phyloP scores from a whole-genome alignment of 1,140 invertebrate genomes.

The Pogonus chalceus region DNA sequence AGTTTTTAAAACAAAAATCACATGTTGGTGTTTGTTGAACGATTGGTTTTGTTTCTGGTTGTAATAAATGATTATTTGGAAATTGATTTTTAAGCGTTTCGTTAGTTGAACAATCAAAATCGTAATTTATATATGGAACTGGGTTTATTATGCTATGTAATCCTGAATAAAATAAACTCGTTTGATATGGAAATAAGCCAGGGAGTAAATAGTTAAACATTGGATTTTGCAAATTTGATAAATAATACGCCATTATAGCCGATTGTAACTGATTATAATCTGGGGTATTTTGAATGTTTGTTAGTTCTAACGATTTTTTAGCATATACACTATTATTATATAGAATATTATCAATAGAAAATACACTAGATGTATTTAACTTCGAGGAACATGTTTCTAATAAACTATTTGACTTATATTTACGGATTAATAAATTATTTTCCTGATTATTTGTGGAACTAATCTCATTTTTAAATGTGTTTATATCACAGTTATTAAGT shows the following conservation, averaged over 20 bases:
- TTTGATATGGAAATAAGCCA: constrained; percentile 40
- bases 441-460: too few relatives aligned
- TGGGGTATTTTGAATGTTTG: neutral
- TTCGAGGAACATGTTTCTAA: neutral
- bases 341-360: neutral
- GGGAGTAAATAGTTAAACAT: constrained; percentile 35
- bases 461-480: too few relatives aligned
- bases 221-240: constrained; percentile 30
- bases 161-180: constrained; percentile 43
- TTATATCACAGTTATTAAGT: too few relatives aligned
- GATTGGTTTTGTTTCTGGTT: constrained; percentile 25
- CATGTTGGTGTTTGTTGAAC: constrained; percentile 29
- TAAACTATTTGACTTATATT: too few relatives aligned
- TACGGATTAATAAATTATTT: too few relatives aligned
- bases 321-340: too few relatives aligned
- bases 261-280: constrained; percentile 5
- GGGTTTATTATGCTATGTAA: constrained; percentile 51
- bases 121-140: constrained; percentile 34
- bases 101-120: constrained; percentile 19
- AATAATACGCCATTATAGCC: constrained; percentile 19
- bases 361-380: neutral
- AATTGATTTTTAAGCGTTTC: constrained; percentile 17
- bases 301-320: constrained; percentile 7
- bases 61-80: constrained; percentile 15
- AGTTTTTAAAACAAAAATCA: constrained; percentile 43